These are phyloP conservation scores for Drosophila ambigua DNA, from an alignment of 1,140 invertebrate species.

Conservation along the genomic window DNA sequence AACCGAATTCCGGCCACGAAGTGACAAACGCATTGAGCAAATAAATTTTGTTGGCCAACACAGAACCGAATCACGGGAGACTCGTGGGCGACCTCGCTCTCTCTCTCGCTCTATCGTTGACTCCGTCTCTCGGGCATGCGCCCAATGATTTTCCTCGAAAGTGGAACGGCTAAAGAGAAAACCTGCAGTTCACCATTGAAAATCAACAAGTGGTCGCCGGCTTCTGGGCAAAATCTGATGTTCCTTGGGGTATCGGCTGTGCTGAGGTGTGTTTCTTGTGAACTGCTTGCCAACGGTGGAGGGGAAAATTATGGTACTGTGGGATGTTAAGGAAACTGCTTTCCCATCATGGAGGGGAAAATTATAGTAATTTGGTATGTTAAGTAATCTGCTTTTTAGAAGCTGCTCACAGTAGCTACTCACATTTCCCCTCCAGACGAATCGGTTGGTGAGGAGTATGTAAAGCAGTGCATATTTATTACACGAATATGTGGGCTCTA, in stretches of 20 bases:
- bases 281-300: slow-evolving; percentile 11
- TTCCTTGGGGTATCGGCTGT: not conserved
- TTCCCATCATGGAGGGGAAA: slow-evolving; percentile 10
- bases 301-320: slow-evolving; percentile 6
- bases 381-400: too few relatives aligned
- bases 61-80: slow-evolving; percentile 22
- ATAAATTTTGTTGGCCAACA: slow-evolving; percentile 53
- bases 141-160: not conserved
- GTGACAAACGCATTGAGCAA: slow-evolving; percentile 56
- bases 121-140: slow-evolving; percentile 26
- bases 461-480: too few relatives aligned
- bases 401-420: too few relatives aligned
- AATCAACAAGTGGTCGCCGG: slow-evolving; percentile 70
- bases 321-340: slow-evolving; percentile 22
- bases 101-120: slow-evolving; percentile 3
- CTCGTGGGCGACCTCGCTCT: slow-evolving; percentile 1
- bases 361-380: too few relatives aligned
- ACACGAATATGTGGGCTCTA: too few relatives aligned
- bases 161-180: slow-evolving; percentile 21
- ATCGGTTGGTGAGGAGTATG: too few relatives aligned
- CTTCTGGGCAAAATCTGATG: not conserved
- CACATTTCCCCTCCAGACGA: too few relatives aligned
- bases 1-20: slow-evolving; percentile 56
- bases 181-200: slow-evolving; percentile 21
- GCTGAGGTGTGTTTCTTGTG: not conserved